Base-by-base conservation (phyloP, 2,888 invertebrate genomes). In the Drosophila formosana region DNA sequence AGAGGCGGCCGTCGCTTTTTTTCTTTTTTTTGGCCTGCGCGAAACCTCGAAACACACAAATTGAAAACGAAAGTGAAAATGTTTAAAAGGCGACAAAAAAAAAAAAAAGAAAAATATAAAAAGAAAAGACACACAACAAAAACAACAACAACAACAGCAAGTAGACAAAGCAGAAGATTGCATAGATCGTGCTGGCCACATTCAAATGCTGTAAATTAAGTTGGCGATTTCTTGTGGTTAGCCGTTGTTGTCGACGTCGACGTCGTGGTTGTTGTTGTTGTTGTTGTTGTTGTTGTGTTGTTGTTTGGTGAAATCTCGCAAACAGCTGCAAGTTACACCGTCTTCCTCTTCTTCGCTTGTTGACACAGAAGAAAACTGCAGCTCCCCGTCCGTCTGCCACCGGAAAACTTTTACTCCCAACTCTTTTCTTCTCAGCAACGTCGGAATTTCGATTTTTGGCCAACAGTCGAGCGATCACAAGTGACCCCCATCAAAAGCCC, bases 1-100 rank as follows among this genome's bases (percentile, higher is more conserved):
- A 67, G 63, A 64, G 62, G 13, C 41, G 18, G 37, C 32, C 23
- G 50, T 32, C 53, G 39, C 34, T 41, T 49, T 28, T 49, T 49
- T 18, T 30, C 30, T 28, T 49, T 47, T 28, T 50, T 32, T 57
- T 49, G 43, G 58, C 52, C 66, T 34, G 56, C 62, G 66, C 81
- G 81, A 82, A 77, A 77, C 88, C 87, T 74, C 78, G 74, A 87
- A 78, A 83, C 81, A 82, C 78, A 87, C 75, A 83, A 87, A 83
- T 83, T 84, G 89, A 83, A 83, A 86, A 88, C 68, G 87, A 82
- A 82, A 80, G 82, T 82, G 80, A 80, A 80, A 80, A 85, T 79
- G 85, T 30, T 45, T 47, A 47, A 58, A 49, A 43, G 37, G 46
- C 65, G 43, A 34, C 61, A 61, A 66, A 41, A 61, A 67, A 47